A percentile compares a stretch with the other conserved stretches of the same genome.
These are phyloP conservation scores for Rhyacophila evoluta DNA, from an alignment of 2,888 invertebrate genomes.

Conservation along the genomic window DNA sequence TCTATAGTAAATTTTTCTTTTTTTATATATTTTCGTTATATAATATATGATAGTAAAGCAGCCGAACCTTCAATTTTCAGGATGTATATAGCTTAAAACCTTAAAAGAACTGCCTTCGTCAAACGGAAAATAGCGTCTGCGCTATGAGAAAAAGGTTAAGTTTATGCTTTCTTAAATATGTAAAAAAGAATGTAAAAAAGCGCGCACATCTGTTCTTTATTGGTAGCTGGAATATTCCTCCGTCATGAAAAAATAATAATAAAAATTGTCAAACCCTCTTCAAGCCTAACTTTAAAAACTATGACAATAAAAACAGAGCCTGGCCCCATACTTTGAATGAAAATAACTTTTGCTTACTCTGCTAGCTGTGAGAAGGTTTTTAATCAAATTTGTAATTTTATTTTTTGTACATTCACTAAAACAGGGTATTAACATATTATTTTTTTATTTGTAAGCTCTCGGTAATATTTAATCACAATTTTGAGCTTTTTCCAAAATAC, in stretches of 20 bases:
- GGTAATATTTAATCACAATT: too few species aligned
- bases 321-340: slow-evolving; percentile 12
- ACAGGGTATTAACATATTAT: too few species aligned
- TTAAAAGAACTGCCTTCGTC: slow-evolving; percentile 1
- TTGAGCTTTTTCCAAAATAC: too few species aligned
- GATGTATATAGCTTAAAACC: not conserved
- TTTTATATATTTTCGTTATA: too few species aligned
- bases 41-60: not conserved
- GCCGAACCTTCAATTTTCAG: slow-evolving; percentile 1
- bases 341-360: slow-evolving; percentile 23
- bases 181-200: slow-evolving; percentile 14
- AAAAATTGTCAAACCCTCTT: slow-evolving; percentile 46
- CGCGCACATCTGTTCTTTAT: slow-evolving; percentile 34
- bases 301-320: slow-evolving; percentile 41
- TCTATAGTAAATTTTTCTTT: too few species aligned
- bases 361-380: slow-evolving; percentile 2
- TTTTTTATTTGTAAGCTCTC: too few species aligned
- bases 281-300: slow-evolving; percentile 39
- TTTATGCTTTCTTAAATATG: slow-evolving; percentile 13
- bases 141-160: not conserved
- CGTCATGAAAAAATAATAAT: slow-evolving; percentile 45
- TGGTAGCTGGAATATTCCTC: slow-evolving; percentile 1
- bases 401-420: too few species aligned
- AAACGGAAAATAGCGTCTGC: not conserved
- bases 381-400: slow-evolving; percentile 4